Base-by-base conservation (phyloP, 2,888 invertebrate genomes). In the Arenicola marina region DNA sequence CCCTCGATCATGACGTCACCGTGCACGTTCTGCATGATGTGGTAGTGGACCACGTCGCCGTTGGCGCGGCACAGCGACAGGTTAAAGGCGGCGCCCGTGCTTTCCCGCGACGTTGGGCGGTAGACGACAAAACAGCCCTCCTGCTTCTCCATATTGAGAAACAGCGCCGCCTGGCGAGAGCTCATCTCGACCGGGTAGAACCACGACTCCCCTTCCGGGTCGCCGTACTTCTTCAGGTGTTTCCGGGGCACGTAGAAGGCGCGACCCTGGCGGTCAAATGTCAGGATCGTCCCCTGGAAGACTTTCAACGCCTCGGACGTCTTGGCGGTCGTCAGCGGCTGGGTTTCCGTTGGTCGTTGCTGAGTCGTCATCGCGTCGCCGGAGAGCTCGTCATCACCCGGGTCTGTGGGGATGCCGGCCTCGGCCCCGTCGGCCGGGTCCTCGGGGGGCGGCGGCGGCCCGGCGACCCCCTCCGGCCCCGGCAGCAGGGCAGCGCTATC, bases 61-160 rank as follows among this genome's bases (percentile, higher is more conserved):
- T 51, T 55, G 3, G 44, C 57, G 2, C 67, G 32, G 44, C 68
- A 67, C 1, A 73, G 32, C 21, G 70, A 69, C n/a, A 73, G 57
- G 54, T 64, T 62, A 51, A 66, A 73, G 11, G 62, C 48, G 4
- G 51, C 63, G 3, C 51, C 44, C n/a, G n/a, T n/a, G 1, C 61
- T 48, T 18, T 24, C 31, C 2, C 31, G 26, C 21, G 44, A 57
- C 11, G 33, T 51, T 0, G 70, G 61, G 18, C 48, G 34, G 53
- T 73, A 72, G 21, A 73, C 71, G 11, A 73, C 15, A 48, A 73
- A 73, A 44, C 71, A 71, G 11, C 73, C 73, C 28, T 69, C 66
- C 51, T 72, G 71, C 26, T 63, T 66, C 54, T 71, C 71, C 18
- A 33, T 29, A 11, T 15, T 33, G 26, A 73, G 61, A 43, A 73